Evolutionary conservation across 2,888 invertebrate species (phyloP), one percentile per base, ranked within the genome.

Genomic region (Mechanitis messenoides): DNA sequence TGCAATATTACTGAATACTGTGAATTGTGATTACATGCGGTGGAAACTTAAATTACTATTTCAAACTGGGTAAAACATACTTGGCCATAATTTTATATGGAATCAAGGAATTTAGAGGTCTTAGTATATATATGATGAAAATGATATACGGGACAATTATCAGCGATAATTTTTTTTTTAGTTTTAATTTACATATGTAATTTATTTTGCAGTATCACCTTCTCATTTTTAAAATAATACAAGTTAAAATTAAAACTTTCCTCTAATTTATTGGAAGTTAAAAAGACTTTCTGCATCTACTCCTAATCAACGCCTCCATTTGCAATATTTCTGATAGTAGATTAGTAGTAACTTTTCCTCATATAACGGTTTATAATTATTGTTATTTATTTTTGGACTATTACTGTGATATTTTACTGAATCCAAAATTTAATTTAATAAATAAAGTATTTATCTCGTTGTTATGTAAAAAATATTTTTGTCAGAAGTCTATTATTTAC

Each of bases 11-110:
- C 61, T 62, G 55, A 67, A 59, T 59, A 55, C 56, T 57, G 47
- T 38, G 56, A 33, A 47, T 61, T 61, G 58, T 66, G 60, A 66
- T 67, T 67, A 66, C 63, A 65, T 63, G 62, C 64, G 60, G 42
- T 42, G 9, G 55, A 38, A 38, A 58, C 56, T 60, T 38, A 12
- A 11, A 28, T 54, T 6, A 38, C 31, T 45, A 50, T 42, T 42
- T 42, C 3, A 9, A 9, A 42, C 9, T 42, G 42, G 42, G 9
- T 1, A 42, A 7, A 9, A 42, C 1, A 11, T 42, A 42, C 9
- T 42, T 42, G 42, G 11, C 42, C 9, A 3, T 42, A 9, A 42
- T 1, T 42, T 42, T 42, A 42, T 9, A 11, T 38, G 4, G 38
- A 38, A 38, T 7, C 42, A 11, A 42, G 9, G 9, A 3, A 42